Percentiles rank a stretch among this genome's conserved stretches.
phyloP scores from a whole-genome alignment of 2,797 vertebrate genomes.

The Lagorchestes hirsutus region DNA sequence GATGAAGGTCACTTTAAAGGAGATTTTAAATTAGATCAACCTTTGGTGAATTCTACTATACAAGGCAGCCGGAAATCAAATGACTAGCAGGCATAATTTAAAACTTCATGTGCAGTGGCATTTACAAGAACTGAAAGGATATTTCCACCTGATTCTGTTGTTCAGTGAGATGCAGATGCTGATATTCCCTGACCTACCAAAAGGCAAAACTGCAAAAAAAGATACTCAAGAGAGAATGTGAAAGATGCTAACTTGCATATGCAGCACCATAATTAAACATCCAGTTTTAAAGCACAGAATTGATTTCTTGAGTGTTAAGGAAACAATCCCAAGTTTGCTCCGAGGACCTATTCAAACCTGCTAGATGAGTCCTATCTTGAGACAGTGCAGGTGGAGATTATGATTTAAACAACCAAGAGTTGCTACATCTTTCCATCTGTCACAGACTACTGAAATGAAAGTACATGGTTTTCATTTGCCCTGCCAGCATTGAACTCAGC shows the following conservation, averaged over 20 bases:
- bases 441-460: slow-evolving; percentile 87
- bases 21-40: slow-evolving; percentile 33
- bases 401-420: slow-evolving; percentile 88
- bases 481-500: slow-evolving; percentile 84
- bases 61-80: slow-evolving; percentile 45
- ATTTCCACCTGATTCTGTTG: slow-evolving; percentile 29
- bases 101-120: slow-evolving; percentile 39
- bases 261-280: slow-evolving; percentile 69
- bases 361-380: slow-evolving; percentile 79
- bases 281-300: slow-evolving; percentile 30
- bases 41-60: slow-evolving; percentile 15
- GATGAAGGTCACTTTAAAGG: slow-evolving; percentile 38
- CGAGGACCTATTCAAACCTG: slow-evolving; percentile 75
- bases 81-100: slow-evolving; percentile 63
- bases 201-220: neutral
- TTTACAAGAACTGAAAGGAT: slow-evolving; percentile 47
- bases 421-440: slow-evolving; percentile 87
- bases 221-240: slow-evolving; percentile 65
- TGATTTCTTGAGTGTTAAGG: slow-evolving; percentile 6
- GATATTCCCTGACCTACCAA: neutral
- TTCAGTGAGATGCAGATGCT: slow-evolving; percentile 9
- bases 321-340: slow-evolving; percentile 35
- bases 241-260: slow-evolving; percentile 80
- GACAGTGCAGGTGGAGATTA: slow-evolving; percentile 88
- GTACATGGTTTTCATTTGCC: slow-evolving; percentile 84